Evolutionary conservation across 2,888 invertebrate species (phyloP), one percentile per base, ranked within the genome.

Genomic region (Andrena flavipes): DNA sequence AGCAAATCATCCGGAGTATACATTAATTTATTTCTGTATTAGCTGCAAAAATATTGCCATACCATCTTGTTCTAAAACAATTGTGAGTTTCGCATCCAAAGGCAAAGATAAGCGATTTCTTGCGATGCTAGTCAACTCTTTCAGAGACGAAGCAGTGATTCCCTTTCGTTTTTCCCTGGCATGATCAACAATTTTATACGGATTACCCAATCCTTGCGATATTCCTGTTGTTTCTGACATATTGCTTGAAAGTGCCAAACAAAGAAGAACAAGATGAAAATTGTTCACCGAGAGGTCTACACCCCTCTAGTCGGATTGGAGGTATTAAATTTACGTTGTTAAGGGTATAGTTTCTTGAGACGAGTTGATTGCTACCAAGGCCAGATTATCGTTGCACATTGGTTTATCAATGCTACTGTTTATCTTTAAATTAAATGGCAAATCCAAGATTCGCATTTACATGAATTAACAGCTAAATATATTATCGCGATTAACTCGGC

Each of bases 41-140:
- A 23, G 6, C n/a, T 16, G 62, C 2, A 54, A n/a, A 7, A 16
- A n/a, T 35, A 4, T 29, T 42, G 5, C 4, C 77, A 87, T 80
- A 93, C 93, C 99, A 94, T 99, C 99, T 67, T 96, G 96, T 93
- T 99, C 99, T 88, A 99, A 95, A 54, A 98, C 98, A 78, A 98
- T 97, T 72, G 97, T 97, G 78, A 98, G 94, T 84, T 94, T 92
- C 62, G 94, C 95, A 86, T 96, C 96, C 74, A 95, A 94, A 30
- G 96, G 96, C 82, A 96, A 93, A 30, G 95, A 95, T 86, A 98
- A 95, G 94, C 97, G 97, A 91, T 96, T 97, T 69, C 96, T 95
- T 72, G 97, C 97, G 95, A 97, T 97, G 84, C 95, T 94, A 88
- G 97, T 96, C 91, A 98, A 95, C 92, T 98, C 98, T 92, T 97